These are phyloP conservation scores for Hyalella azteca DNA, from an alignment of 2,888 invertebrate genomes.

Conservation along the genomic window DNA sequence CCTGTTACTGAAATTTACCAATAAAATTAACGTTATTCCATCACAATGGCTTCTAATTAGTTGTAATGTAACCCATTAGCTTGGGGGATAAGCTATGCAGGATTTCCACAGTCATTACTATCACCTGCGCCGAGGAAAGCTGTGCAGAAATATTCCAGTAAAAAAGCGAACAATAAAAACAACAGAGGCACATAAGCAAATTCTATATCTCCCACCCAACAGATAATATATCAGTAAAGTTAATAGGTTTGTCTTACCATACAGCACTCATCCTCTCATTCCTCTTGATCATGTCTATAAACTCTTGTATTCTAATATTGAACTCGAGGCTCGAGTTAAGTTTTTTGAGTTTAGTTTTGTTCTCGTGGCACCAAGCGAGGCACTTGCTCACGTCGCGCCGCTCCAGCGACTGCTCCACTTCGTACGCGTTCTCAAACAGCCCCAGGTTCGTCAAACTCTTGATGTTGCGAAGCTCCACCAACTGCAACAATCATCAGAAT, in stretches of 20 bases:
- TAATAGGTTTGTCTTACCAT: slow-evolving; percentile 63
- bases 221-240: background rate
- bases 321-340: slow-evolving; percentile 95
- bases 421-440: slow-evolving; percentile 65
- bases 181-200: no score
- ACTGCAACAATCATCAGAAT: no score
- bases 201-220: background rate
- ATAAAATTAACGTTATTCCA: no score
- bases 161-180: no score
- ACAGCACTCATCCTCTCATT: slow-evolving; percentile 90
- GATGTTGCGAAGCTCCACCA: slow-evolving; percentile 69
- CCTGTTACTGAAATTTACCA: no score
- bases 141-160: no score
- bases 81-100: no score
- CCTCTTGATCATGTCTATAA: slow-evolving; percentile 88
- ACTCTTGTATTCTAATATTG: slow-evolving; percentile 90
- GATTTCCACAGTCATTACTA: no score
- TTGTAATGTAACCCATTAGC: no score
- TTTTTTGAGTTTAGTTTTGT: slow-evolving; percentile 91
- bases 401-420: slow-evolving; percentile 71
- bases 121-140: no score
- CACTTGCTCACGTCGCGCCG: slow-evolving; percentile 85
- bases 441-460: slow-evolving; percentile 90
- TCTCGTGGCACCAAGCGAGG: slow-evolving; percentile 94
- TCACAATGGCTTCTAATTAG: no score